Evolutionary conservation across 2,113 vertebrate genomes (phyloP).

Genomic region (Corvus hawaiiensis): DNA sequence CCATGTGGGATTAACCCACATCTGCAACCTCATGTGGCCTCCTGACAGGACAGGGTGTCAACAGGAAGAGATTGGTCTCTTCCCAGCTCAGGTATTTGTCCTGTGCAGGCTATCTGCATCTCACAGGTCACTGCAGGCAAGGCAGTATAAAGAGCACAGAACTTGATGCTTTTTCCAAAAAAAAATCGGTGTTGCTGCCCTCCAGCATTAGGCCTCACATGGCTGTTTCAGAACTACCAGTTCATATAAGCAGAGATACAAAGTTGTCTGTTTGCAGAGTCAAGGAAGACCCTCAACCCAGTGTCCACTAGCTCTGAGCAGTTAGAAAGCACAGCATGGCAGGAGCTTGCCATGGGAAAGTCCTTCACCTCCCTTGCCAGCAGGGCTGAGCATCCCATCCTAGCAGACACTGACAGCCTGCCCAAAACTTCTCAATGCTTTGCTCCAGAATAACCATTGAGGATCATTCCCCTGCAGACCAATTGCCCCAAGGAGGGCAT

Average conservation of each 20-base stretch:
- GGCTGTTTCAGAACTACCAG: not conserved
- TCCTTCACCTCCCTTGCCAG: not conserved
- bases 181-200: not conserved
- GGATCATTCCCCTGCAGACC: not conserved
- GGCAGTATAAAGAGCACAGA: not conserved
- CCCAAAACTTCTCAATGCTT: not conserved
- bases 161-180: not conserved
- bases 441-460: not conserved
- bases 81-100: not conserved
- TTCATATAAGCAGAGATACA: not conserved
- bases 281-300: not conserved
- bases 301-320: not conserved
- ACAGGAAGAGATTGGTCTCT: not conserved
- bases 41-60: fast-evolving
- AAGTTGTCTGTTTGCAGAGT: not conserved
- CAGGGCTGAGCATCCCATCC: not conserved
- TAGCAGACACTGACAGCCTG: not conserved
- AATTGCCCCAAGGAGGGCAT: not conserved
- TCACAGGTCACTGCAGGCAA: not conserved
- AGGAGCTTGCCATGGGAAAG: not conserved
- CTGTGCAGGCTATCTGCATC: not conserved
- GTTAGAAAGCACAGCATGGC: not conserved
- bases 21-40: not conserved
- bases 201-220: not conserved
- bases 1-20: not conserved